Conservation (phyloP, 1,140 invertebrate genomes). For the Aphaenogaster floridana region DNA sequence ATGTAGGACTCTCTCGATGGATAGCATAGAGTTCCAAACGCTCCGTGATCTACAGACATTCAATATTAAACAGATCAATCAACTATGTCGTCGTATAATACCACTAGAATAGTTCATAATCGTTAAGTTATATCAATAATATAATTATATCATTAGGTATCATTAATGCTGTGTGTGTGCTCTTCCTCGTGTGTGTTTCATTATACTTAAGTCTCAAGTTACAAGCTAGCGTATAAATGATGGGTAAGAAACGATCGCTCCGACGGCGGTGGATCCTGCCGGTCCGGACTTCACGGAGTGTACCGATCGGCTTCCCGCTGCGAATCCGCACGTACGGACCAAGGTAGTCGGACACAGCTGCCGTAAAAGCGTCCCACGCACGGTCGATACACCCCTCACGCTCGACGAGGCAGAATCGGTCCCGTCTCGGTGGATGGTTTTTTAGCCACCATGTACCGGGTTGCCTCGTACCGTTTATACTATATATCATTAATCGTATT, state of each 20-base stretch:
- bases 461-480: constrained; percentile 83
- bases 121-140: constrained; percentile 87
- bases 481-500: constrained; percentile 78
- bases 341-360: constrained; percentile 45
- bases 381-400: constrained; percentile 67
- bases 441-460: constrained; percentile 84
- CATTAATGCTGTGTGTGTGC: constrained; percentile 83
- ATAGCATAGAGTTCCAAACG: constrained; percentile 87
- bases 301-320: constrained; percentile 63
- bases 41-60: constrained; percentile 87
- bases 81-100: constrained; percentile 87
- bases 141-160: constrained; percentile 86
- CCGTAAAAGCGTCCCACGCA: constrained; percentile 65
- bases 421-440: constrained; percentile 85
- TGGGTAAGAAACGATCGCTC: constrained; percentile 87
- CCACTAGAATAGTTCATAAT: constrained; percentile 86
- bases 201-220: constrained; percentile 83
- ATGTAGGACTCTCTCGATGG: constrained; percentile 78
- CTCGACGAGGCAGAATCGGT: constrained; percentile 82
- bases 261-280: constrained; percentile 67
- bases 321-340: constrained; percentile 61
- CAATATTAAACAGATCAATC: constrained; percentile 87
- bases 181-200: constrained; percentile 60
- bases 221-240: constrained; percentile 87
- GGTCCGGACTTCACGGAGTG: constrained; percentile 58